Percentiles rank a stretch among this genome's conserved stretches.
Conservation (phyloP, 2,888 invertebrate genomes). For the Arge pagana region DNA sequence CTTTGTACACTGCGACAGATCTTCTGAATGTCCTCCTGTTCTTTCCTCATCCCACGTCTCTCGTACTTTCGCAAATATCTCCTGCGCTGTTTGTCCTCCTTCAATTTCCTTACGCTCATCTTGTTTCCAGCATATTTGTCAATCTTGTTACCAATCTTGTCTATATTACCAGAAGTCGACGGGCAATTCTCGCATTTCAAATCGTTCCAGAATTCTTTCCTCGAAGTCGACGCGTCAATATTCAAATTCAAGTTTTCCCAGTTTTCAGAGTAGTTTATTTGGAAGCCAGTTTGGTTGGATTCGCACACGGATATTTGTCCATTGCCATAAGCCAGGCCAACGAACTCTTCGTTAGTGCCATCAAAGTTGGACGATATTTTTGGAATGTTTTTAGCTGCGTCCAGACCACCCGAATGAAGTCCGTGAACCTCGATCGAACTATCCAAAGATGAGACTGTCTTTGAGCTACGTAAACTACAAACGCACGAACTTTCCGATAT, state of each 20-base stretch:
- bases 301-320: constrained; percentile 53
- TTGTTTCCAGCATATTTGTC: constrained; percentile 46
- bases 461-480: constrained; percentile 41
- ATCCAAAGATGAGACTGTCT: constrained; percentile 35
- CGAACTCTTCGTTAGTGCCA: constrained; percentile 53
- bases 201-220: constrained; percentile 53
- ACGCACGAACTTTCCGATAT: constrained; percentile 49
- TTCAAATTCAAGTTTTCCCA: constrained; percentile 55
- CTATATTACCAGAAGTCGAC: constrained; percentile 37
- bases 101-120: constrained; percentile 33
- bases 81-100: constrained; percentile 44
- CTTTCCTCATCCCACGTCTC: constrained; percentile 31
- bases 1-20: constrained; percentile 22
- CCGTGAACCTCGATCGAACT: constrained; percentile 35
- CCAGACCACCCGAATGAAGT: constrained; percentile 30
- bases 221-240: constrained; percentile 47
- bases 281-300: constrained; percentile 49
- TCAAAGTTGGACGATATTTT: constrained; percentile 51
- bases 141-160: constrained; percentile 46
- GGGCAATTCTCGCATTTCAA: constrained; percentile 52
- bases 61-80: constrained; percentile 47
- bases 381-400: constrained; percentile 39
- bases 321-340: constrained; percentile 53
- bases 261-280: constrained; percentile 54
- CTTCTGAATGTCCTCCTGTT: constrained; percentile 30